Conservation (phyloP, 2,888 invertebrate species). For the Keiferia lycopersicella region DNA sequence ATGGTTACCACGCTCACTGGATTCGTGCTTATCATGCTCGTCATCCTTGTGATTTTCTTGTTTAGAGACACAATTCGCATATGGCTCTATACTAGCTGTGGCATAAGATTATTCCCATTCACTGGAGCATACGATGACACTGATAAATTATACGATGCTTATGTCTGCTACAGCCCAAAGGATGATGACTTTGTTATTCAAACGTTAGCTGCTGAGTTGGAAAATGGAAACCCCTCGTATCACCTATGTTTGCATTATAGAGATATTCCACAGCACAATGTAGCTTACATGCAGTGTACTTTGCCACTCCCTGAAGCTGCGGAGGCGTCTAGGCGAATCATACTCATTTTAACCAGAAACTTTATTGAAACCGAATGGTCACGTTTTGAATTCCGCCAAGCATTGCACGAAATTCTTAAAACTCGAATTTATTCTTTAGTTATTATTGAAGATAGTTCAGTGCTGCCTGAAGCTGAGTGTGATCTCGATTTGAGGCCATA, state of each 20-base stretch:
- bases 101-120: slow-evolving; percentile 89
- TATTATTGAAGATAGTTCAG: slow-evolving; percentile 91
- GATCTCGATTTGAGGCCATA: slow-evolving; percentile 94
- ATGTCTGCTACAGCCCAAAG: slow-evolving; percentile 95
- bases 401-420: slow-evolving; percentile 92
- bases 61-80: slow-evolving; percentile 92
- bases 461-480: slow-evolving; percentile 89
- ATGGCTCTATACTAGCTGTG: slow-evolving; percentile 93
- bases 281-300: slow-evolving; percentile 85
- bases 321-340: slow-evolving; percentile 91
- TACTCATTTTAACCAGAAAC: slow-evolving; percentile 92
- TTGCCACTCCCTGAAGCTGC: slow-evolving; percentile 93
- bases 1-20: slow-evolving; percentile 89
- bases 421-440: slow-evolving; percentile 91
- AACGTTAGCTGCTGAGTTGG: slow-evolving; percentile 91
- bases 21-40: slow-evolving; percentile 87
- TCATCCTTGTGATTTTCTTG: slow-evolving; percentile 89
- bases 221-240: slow-evolving; percentile 89
- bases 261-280: slow-evolving; percentile 87
- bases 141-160: slow-evolving; percentile 95
- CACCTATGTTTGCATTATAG: slow-evolving; percentile 94
- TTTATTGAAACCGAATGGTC: slow-evolving; percentile 97
- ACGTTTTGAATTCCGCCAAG: slow-evolving; percentile 93
- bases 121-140: slow-evolving; percentile 87
- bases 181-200: slow-evolving; percentile 95